Percentiles rank a stretch among this genome's conserved stretches.
phyloP scores from a whole-genome alignment of 2,113 vertebrate species.

The Gasterosteus aculeatus region DNA sequence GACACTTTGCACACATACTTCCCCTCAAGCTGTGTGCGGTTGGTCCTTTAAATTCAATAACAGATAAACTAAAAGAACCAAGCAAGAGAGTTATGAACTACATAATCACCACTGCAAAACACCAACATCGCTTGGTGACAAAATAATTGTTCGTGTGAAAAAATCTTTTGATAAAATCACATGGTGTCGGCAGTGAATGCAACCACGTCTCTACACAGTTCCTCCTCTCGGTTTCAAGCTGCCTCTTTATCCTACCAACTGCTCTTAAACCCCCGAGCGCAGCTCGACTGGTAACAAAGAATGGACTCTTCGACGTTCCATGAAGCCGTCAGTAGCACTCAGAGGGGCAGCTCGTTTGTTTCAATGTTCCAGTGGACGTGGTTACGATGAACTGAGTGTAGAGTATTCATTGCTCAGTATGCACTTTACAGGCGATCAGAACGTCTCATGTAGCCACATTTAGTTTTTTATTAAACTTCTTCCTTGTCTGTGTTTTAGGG shows the following conservation, averaged over 20 bases:
- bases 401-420: neutral
- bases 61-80: neutral
- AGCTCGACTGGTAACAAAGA: constrained; percentile 38
- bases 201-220: constrained; percentile 56
- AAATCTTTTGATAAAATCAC: constrained; percentile 63
- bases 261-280: constrained; percentile 33
- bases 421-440: constrained; percentile 1
- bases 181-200: constrained; percentile 66
- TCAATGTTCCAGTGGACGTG: neutral
- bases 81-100: constrained; percentile 8
- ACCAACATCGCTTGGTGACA: constrained; percentile 6
- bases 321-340: constrained; percentile 17
- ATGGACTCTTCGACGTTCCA: constrained; percentile 34
- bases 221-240: constrained; percentile 52
- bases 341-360: constrained; percentile 14
- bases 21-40: neutral
- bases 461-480: neutral
- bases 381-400: neutral
- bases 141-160: constrained; percentile 54
- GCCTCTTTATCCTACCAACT: constrained; percentile 24
- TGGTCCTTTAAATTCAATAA: neutral
- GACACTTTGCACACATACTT: neutral
- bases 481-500: neutral
- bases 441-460: neutral
- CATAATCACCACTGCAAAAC: constrained; percentile 16